Percentiles rank a stretch among this genome's conserved stretches.
Evolutionary conservation across 2,113 vertebrate genomes (phyloP).

Genomic region (Gulo gulo): DNA sequence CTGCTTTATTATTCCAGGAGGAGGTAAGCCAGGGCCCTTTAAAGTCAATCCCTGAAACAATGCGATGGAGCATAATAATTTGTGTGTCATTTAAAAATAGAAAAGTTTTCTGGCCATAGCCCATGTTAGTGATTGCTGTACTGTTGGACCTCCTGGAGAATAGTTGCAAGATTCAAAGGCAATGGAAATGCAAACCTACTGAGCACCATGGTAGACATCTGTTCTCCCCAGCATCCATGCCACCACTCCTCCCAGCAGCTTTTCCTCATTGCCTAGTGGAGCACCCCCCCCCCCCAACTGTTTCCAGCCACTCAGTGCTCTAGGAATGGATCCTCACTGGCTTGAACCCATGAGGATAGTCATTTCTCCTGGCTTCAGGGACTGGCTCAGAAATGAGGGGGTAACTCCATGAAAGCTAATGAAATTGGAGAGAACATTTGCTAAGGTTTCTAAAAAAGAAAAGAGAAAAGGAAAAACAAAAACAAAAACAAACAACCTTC

Average conservation of each 20-base stretch:
- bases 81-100: slow-evolving; percentile 39
- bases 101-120: neutral
- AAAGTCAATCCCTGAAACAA: slow-evolving; percentile 26
- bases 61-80: neutral
- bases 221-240: neutral
- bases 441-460: neutral
- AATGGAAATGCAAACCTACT: neutral
- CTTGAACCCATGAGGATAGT: neutral
- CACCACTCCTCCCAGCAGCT: neutral
- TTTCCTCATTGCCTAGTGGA: neutral
- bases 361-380: neutral
- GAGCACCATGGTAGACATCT: neutral
- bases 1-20: slow-evolving; percentile 65
- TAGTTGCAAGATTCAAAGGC: neutral
- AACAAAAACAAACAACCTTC: neutral
- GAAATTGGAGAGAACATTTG: neutral
- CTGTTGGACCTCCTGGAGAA: neutral
- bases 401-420: neutral
- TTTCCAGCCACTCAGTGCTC: neutral
- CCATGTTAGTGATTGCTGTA: neutral
- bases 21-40: slow-evolving; percentile 49
- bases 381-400: neutral
- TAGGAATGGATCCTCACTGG: neutral
- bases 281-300: accelerated
- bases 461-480: neutral